phyloP scores from a whole-genome alignment of 2,797 vertebrate species.

The Pogoniulus pusillus region DNA sequence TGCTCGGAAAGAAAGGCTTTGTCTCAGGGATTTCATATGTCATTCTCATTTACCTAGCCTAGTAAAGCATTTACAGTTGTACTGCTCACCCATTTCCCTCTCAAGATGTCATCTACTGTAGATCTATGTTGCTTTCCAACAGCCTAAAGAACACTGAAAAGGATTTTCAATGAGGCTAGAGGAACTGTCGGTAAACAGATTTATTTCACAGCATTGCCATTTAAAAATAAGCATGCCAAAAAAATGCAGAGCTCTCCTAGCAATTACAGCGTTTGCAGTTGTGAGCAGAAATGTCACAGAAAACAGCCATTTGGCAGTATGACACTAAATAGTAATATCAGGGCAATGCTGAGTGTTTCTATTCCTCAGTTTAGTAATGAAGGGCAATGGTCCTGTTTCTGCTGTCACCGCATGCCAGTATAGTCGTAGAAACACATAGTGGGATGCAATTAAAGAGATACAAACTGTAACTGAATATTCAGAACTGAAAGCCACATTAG shows the following conservation, averaged over 20 bases:
- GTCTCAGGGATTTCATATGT: background rate
- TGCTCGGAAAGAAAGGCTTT: background rate
- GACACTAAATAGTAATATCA: background rate
- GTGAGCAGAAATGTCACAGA: background rate
- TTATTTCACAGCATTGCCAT: background rate
- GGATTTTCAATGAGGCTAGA: background rate
- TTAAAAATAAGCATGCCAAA: background rate
- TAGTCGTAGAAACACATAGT: background rate
- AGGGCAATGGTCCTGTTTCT: slow-evolving; percentile 23
- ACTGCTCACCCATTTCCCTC: background rate
- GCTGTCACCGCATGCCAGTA: background rate
- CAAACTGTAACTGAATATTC: background rate
- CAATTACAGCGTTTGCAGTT: background rate
- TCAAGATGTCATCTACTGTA: background rate
- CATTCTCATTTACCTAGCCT: background rate
- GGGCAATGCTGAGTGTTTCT: background rate
- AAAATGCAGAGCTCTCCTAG: background rate
- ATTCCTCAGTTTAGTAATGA: slow-evolving; percentile 21
- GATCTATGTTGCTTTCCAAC: background rate
- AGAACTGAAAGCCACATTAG: slow-evolving; percentile 23
- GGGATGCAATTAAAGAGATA: background rate
- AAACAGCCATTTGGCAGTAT: slow-evolving; percentile 8
- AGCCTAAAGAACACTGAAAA: background rate
- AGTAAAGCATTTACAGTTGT: background rate
- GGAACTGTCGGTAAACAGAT: background rate